These are phyloP conservation scores for Andrena praecox DNA, from an alignment of 2,888 invertebrate genomes.

Conservation along the genomic window DNA sequence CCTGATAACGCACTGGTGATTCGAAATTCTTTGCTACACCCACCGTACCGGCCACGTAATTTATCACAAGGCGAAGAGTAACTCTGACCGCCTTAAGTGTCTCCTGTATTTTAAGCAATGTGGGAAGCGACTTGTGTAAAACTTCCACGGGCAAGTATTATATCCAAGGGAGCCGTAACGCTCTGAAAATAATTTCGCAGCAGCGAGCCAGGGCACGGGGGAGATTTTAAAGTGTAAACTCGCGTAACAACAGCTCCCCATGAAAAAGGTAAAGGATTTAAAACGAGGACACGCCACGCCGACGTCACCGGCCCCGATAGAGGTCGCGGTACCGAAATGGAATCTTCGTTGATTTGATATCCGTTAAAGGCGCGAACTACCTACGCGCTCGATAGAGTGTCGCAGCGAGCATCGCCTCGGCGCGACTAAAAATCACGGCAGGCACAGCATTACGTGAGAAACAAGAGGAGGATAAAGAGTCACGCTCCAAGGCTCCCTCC, in stretches of 20 bases:
- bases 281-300: background rate
- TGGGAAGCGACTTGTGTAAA: constrained; percentile 1
- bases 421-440: constrained; percentile 35
- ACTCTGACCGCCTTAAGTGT: constrained; percentile 18
- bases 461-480: constrained; percentile 61
- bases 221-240: constrained; percentile 43
- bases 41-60: background rate
- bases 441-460: constrained; percentile 23
- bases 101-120: constrained; percentile 10
- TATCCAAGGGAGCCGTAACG: constrained; percentile 38
- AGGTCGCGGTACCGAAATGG: background rate
- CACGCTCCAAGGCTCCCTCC: constrained; percentile 40
- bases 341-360: background rate
- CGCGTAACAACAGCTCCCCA: background rate
- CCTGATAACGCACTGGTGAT: background rate
- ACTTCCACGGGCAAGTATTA: constrained; percentile 27
- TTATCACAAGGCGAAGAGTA: constrained; percentile 2
- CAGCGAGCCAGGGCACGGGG: constrained; percentile 8
- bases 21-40: background rate
- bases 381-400: constrained; percentile 12
- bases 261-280: constrained; percentile 12
- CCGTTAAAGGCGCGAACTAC: background rate
- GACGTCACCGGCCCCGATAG: too few species aligned
- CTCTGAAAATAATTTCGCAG: constrained; percentile 36
- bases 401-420: background rate